Conservation (phyloP, 2,888 invertebrate species). For the Malachius bipustulatus region DNA sequence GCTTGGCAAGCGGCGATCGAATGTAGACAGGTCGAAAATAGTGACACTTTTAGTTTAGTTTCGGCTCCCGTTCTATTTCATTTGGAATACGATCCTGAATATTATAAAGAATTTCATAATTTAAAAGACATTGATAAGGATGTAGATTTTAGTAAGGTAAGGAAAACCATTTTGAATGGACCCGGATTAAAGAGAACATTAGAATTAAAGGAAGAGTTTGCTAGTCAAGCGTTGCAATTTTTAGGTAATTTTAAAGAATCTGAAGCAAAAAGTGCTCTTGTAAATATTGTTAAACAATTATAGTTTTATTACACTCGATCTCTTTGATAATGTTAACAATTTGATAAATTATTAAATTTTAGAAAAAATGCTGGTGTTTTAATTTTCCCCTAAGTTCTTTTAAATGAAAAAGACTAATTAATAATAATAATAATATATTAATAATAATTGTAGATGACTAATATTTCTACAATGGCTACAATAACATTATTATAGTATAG, state of each 20-base stretch:
- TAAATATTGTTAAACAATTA: conserved; percentile 64
- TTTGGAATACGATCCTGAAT: conserved; percentile 53
- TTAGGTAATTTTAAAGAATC: conserved; percentile 61
- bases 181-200: conserved; percentile 61
- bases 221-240: conserved; percentile 56
- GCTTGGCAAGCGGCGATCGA: conserved; percentile 70
- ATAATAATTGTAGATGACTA: too few species aligned
- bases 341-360: too few species aligned
- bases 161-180: conserved; percentile 36
- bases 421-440: too few species aligned
- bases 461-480: too few species aligned
- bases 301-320: too few species aligned
- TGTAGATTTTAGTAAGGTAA: conserved; percentile 46
- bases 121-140: conserved; percentile 47
- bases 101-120: conserved; percentile 54
- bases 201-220: conserved; percentile 58
- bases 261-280: conserved; percentile 68
- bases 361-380: too few species aligned
- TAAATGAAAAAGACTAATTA: too few species aligned
- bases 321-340: too few species aligned
- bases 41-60: conserved; percentile 51
- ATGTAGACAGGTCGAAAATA: conserved; percentile 47
- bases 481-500: too few species aligned
- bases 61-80: conserved; percentile 76
- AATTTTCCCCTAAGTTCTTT: too few species aligned